Evolutionary conservation across 2,888 invertebrate genomes (phyloP).

Genomic region (Callyntrura sp.): DNA sequence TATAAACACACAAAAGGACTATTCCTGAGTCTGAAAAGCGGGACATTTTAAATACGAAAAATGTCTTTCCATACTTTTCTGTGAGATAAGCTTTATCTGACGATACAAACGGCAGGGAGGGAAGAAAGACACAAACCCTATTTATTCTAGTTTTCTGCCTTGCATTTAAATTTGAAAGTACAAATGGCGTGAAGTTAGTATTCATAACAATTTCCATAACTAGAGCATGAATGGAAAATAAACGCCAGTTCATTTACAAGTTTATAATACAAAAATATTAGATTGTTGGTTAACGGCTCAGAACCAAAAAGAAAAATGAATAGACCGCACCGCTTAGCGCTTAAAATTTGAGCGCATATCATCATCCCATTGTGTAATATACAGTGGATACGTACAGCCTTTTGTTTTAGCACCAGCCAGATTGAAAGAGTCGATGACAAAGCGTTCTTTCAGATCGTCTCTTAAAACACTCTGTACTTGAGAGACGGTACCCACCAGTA

Average conservation of each 20-base stretch:
- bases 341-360: too few relatives aligned
- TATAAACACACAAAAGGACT: background rate
- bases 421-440: too few relatives aligned
- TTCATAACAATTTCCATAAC: slow-evolving; percentile 12
- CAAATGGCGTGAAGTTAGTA: background rate
- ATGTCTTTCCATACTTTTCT: slow-evolving; percentile 2
- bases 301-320: too few relatives aligned
- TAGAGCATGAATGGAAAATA: slow-evolving; percentile 29
- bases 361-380: too few relatives aligned
- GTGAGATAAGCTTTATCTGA: background rate
- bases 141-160: background rate
- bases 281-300: too few relatives aligned
- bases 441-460: too few relatives aligned
- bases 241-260: slow-evolving; percentile 7
- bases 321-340: too few relatives aligned
- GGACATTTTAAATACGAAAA: background rate
- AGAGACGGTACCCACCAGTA: too few relatives aligned
- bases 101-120: background rate
- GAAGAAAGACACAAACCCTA: background rate
- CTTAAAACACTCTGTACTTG: too few relatives aligned
- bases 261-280: too few relatives aligned
- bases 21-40: background rate
- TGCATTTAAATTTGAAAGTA: background rate
- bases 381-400: too few relatives aligned
- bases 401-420: too few relatives aligned